Percentiles rank a stretch among this genome's conserved stretches.
Conservation (phyloP, 2,113 vertebrate species). For the Chionodraco myersi region DNA sequence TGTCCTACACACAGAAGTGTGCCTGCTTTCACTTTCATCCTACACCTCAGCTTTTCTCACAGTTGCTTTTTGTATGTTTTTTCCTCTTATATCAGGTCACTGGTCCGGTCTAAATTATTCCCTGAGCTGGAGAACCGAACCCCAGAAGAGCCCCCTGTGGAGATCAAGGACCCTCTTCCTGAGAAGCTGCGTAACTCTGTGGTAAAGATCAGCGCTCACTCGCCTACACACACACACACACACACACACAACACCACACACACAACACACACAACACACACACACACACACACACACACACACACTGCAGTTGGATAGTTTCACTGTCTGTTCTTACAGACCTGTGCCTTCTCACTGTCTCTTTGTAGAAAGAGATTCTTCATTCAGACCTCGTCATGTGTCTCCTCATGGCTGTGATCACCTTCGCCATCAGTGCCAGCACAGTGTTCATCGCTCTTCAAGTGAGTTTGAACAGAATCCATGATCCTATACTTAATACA, state of each 20-base stretch:
- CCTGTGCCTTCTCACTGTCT: slow-evolving; percentile 16
- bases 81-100: slow-evolving; percentile 80
- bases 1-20: not conserved
- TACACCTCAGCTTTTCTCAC: slow-evolving; percentile 7
- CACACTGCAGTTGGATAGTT: not conserved
- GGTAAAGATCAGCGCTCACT: slow-evolving; percentile 74
- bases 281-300: not conserved
- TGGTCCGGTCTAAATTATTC: slow-evolving; percentile 89
- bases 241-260: no score
- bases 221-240: not conserved
- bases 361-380: slow-evolving; percentile 87
- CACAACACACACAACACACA: no score
- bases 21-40: slow-evolving; percentile 1
- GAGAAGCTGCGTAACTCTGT: slow-evolving; percentile 90
- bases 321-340: not conserved
- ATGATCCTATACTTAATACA: not conserved
- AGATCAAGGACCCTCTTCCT: slow-evolving; percentile 91
- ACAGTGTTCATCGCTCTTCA: slow-evolving; percentile 93
- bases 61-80: not conserved
- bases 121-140: slow-evolving; percentile 88
- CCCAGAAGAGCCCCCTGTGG: slow-evolving; percentile 86
- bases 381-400: slow-evolving; percentile 94
- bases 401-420: slow-evolving; percentile 90
- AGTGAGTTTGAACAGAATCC: slow-evolving; percentile 74
- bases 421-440: slow-evolving; percentile 93